Evolutionary conservation across 2,888 invertebrate genomes (phyloP), one percentile per base, ranked within the genome.

Genomic region (Autographa gamma): DNA sequence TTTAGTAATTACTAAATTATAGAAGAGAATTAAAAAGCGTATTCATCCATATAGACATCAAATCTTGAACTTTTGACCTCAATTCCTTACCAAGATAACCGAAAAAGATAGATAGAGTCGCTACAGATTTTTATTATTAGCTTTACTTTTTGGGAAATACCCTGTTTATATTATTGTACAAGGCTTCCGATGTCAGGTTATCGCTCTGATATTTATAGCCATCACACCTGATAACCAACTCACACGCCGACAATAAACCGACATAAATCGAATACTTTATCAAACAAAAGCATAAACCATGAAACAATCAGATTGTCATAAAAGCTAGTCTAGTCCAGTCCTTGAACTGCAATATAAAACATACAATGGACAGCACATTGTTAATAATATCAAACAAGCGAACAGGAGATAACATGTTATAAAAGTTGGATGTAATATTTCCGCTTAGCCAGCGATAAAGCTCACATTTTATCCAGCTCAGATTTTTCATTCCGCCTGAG

Each of bases 241-340:
- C n/a, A n/a, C 16, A n/a, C n/a, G n/a, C 16, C 16, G 1, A 56
- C 54, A 56, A 56, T 56, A 18, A 19, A 6, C 31, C 14, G 59
- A 16, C 16, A 31, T 62, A 60, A 59, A 38, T 71, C 66, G 68
- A 65, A 78, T 71, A 41, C 43, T 32, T 4, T 54, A 75, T 75
- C 80, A 76, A 78, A 31, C n/a, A 18, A 64, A 38, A n/a, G 69
- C 82, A 78, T 48, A 61, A 31, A 68, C 72, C 83, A 76, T 83
- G 73, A 76, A 84, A 78, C 73, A 78, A 83, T 84, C 80, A 76
- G 80, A 81, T 72, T 18, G 68, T 61, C 41, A 56, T 71, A 73
- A 69, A 70, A 65, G 38, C 58, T 32, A 43, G 41, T 61, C 59
- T 61, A n/a, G 56, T 34, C 13, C 14, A 38, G 63, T 63, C 83